Evolutionary conservation across 2,113 vertebrate species (phyloP).

Genomic region (Petaurus breviceps): DNA sequence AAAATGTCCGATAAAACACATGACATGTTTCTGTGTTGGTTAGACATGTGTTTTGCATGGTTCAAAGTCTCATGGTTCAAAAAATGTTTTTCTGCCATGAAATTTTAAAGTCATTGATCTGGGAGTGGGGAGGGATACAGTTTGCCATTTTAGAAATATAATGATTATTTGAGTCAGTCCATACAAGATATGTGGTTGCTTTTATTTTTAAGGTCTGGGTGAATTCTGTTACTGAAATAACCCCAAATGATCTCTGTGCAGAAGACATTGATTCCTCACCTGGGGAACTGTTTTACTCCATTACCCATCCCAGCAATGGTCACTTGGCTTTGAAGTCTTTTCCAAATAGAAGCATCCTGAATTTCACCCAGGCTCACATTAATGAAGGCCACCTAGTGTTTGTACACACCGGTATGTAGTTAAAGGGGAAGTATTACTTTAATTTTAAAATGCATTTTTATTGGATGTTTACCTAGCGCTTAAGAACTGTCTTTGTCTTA

Average conservation of each 20-base stretch:
- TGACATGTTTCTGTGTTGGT: background rate
- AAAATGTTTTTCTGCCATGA: background rate
- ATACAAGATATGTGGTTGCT: background rate
- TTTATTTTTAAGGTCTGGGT: conserved; percentile 89
- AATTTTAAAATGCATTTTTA: background rate
- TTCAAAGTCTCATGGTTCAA: background rate
- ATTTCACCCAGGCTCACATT: conserved; percentile 92
- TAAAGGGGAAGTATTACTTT: background rate
- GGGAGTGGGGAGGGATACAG: background rate
- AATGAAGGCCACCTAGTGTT: conserved; percentile 89
- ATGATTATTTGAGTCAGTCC: background rate
- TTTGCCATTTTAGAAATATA: background rate
- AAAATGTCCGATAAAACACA: background rate
- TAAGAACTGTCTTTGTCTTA: background rate
- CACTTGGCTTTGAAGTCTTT: conserved; percentile 89
- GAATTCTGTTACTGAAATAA: conserved; percentile 90
- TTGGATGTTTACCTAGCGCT: background rate
- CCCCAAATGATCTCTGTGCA: conserved; percentile 84
- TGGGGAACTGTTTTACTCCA: conserved; percentile 86
- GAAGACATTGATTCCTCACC: conserved; percentile 88
- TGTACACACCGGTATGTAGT: conserved; percentile 88
- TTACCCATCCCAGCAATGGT: conserved; percentile 91
- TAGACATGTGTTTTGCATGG: background rate
- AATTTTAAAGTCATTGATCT: background rate
- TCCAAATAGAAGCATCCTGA: conserved; percentile 86